Conservation (phyloP, 1,140 invertebrate genomes). For the Formica selysi region DNA sequence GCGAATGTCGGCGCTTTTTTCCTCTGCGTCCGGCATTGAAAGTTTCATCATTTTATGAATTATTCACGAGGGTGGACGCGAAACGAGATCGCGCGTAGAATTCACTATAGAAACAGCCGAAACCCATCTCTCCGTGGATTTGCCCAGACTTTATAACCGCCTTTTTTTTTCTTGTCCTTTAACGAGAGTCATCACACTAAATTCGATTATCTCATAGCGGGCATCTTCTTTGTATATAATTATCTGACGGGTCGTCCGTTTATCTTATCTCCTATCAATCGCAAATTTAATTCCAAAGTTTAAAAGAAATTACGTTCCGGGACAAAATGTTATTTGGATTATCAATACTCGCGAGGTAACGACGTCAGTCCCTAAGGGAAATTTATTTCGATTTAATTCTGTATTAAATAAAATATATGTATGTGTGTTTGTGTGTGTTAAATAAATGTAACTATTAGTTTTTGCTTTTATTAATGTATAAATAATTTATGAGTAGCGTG, state of each 20-base stretch:
- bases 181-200: background rate
- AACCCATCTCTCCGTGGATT: conserved; percentile 3
- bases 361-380: too few species aligned
- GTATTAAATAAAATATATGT: background rate
- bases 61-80: conserved; percentile 49
- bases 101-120: conserved; percentile 30
- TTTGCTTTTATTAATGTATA: background rate
- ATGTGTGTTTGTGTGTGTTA: background rate
- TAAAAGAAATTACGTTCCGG: background rate
- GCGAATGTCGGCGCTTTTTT: conserved; percentile 10
- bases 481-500: background rate
- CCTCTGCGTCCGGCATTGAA: conserved; percentile 17
- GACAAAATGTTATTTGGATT: background rate
- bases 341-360: background rate
- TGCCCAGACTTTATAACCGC: background rate
- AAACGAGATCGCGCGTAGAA: conserved; percentile 44
- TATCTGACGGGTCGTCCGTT: background rate
- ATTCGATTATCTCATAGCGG: conserved; percentile 20
- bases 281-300: conserved; percentile 22
- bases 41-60: conserved; percentile 62
- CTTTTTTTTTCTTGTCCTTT: background rate
- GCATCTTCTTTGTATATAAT: conserved; percentile 15
- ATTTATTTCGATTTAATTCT: background rate
- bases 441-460: background rate
- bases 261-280: background rate